Conservation (phyloP, 2,113 vertebrate genomes). For the Taurulus bubalis region DNA sequence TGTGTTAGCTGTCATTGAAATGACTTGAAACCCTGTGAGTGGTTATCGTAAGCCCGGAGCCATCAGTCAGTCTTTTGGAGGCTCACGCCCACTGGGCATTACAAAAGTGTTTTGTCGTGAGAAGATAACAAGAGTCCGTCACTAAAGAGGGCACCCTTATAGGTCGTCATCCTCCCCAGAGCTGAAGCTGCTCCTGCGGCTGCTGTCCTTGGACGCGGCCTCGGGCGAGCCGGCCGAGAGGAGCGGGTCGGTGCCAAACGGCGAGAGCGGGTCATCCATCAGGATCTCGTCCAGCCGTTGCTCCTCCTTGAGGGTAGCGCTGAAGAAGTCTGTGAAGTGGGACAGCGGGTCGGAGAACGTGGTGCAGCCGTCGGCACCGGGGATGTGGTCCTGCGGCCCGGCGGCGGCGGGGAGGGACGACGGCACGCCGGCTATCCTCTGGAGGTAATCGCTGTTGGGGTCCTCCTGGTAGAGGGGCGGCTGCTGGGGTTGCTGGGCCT, state of each 20-base stretch:
- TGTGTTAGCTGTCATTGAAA: constrained; percentile 51
- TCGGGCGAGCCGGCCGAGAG: constrained; percentile 91
- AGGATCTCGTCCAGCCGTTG: constrained; percentile 90
- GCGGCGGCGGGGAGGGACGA: constrained; percentile 52
- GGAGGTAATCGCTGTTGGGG: constrained; percentile 86
- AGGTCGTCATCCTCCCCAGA: constrained; percentile 91
- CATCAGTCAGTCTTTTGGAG: constrained; percentile 33
- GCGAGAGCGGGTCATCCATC: constrained; percentile 90
- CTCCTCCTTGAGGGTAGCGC: constrained; percentile 92
- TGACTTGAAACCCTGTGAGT: constrained; percentile 8
- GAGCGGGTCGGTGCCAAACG: constrained; percentile 91
- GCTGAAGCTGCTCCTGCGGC: constrained; percentile 94
- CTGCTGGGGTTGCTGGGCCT: constrained; percentile 75
- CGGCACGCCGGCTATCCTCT: constrained; percentile 76
- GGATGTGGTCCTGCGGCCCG: constrained; percentile 74
- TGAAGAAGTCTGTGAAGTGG: constrained; percentile 98
- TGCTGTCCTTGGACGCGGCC: constrained; percentile 91
- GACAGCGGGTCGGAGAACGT: constrained; percentile 96
- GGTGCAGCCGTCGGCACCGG: constrained; percentile 80
- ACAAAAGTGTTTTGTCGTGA: neutral
- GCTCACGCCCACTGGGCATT: constrained; percentile 30
- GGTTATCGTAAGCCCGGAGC: neutral
- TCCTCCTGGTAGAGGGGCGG: constrained; percentile 89
- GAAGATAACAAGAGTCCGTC: constrained; percentile 13
- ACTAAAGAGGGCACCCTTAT: constrained; percentile 71